Conservation (phyloP, 2,797 vertebrate genomes). For the Eulemur rubriventer region DNA sequence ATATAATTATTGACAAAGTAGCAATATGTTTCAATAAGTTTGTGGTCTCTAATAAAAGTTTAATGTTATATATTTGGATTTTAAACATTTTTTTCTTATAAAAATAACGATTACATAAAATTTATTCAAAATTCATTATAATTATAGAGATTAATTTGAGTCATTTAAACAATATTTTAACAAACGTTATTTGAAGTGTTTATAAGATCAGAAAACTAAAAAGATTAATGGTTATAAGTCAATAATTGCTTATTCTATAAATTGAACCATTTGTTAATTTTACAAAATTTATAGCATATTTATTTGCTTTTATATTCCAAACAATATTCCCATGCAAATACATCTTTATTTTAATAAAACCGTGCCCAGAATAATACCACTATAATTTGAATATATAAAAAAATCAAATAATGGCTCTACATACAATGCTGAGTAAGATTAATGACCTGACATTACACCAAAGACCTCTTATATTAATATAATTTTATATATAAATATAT, state of each 20-base stretch:
- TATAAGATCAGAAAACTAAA: conserved; percentile 65
- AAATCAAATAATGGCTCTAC: not conserved
- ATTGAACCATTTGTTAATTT: conserved; percentile 75
- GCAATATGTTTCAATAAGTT: not conserved
- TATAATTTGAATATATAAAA: not conserved
- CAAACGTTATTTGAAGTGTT: conserved; percentile 59
- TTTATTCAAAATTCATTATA: not conserved
- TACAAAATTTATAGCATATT: conserved; percentile 68
- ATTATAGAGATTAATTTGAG: conserved; percentile 53
- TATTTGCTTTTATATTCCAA: conserved; percentile 75
- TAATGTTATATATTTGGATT: not conserved
- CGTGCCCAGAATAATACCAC: not conserved
- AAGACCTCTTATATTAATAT: not conserved
- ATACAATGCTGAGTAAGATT: not conserved
- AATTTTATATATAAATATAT: not conserved
- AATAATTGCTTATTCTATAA: conserved; percentile 74
- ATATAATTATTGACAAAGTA: not conserved
- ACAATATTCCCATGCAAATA: not conserved
- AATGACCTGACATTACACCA: not conserved
- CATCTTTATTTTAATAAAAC: not conserved
- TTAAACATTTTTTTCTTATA: not conserved
- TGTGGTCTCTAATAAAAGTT: not conserved
- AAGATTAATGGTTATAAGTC: conserved; percentile 75
- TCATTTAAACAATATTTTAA: conserved; percentile 65
- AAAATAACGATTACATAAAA: conserved; percentile 14